Evolutionary conservation across 2,797 vertebrate genomes (phyloP).

Genomic region (Emydoidea blandingii): DNA sequence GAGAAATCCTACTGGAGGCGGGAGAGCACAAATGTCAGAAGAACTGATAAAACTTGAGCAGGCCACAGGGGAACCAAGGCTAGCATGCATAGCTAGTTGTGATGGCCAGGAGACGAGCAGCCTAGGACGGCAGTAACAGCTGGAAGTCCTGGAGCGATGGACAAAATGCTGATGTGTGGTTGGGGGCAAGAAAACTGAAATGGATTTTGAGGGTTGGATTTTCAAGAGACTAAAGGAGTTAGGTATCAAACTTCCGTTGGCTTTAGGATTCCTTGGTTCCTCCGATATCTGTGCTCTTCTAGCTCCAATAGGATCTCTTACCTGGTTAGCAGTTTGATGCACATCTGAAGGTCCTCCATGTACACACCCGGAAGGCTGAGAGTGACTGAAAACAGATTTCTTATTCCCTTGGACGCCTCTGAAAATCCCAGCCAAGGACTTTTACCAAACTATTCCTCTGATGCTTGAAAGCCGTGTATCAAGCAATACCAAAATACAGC

Average conservation of each 20-base stretch:
- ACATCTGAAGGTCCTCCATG: neutral
- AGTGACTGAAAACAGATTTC: neutral
- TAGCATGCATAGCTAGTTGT: neutral
- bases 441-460: neutral
- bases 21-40: accelerated
- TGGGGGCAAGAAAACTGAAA: neutral
- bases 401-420: neutral
- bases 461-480: neutral
- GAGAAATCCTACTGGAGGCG: neutral
- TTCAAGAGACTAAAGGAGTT: neutral
- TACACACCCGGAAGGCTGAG: neutral
- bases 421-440: neutral
- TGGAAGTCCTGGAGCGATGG: neutral
- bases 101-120: neutral
- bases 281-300: too few species aligned
- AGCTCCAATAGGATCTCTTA: neutral
- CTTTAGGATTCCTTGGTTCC: neutral
- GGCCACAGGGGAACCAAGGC: accelerated
- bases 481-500: neutral
- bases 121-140: neutral
- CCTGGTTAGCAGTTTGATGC: too few species aligned
- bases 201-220: neutral
- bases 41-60: neutral
- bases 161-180: neutral
- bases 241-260: too few species aligned